Evolutionary conservation across 2,888 invertebrate species (phyloP).

Genomic region (Odontocerum albicorne): DNA sequence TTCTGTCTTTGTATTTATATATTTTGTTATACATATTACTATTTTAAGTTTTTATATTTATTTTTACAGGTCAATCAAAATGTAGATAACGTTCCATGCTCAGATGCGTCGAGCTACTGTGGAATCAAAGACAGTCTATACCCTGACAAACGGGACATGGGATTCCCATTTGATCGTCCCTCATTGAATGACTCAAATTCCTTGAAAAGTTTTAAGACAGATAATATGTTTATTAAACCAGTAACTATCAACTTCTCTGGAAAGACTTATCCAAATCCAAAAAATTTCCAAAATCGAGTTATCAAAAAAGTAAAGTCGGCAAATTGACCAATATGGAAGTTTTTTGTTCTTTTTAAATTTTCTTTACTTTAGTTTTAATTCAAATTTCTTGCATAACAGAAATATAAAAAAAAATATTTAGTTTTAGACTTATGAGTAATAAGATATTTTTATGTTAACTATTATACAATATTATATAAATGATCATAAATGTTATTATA

Average conservation of each 20-base stretch:
- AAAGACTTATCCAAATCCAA: slow-evolving; percentile 50
- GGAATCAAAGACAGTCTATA: slow-evolving; percentile 76
- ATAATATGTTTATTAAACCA: slow-evolving; percentile 71
- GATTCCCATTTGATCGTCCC: slow-evolving; percentile 79
- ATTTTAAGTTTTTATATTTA: not conserved
- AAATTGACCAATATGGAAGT: too few relatives aligned
- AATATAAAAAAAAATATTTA: too few relatives aligned
- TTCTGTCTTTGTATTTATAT: too few relatives aligned
- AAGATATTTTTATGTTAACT: too few relatives aligned
- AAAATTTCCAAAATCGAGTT: slow-evolving; percentile 41
- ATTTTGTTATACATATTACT: too few relatives aligned
- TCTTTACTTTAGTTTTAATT: too few relatives aligned
- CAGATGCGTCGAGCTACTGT: slow-evolving; percentile 77
- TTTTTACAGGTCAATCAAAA: slow-evolving; percentile 46
- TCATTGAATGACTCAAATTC: slow-evolving; percentile 57
- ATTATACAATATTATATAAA: too few relatives aligned
- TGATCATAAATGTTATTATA: too few relatives aligned
- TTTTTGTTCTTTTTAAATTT: too few relatives aligned
- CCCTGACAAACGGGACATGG: slow-evolving; percentile 83
- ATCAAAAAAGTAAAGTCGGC: too few relatives aligned
- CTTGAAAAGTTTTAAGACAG: slow-evolving; percentile 64
- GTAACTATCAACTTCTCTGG: slow-evolving; percentile 63
- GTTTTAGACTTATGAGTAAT: too few relatives aligned
- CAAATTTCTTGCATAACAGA: too few relatives aligned
- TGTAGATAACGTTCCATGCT: slow-evolving; percentile 56